phyloP scores from a whole-genome alignment of 2,113 vertebrate species.

The Ctenodactylus gundi region DNA sequence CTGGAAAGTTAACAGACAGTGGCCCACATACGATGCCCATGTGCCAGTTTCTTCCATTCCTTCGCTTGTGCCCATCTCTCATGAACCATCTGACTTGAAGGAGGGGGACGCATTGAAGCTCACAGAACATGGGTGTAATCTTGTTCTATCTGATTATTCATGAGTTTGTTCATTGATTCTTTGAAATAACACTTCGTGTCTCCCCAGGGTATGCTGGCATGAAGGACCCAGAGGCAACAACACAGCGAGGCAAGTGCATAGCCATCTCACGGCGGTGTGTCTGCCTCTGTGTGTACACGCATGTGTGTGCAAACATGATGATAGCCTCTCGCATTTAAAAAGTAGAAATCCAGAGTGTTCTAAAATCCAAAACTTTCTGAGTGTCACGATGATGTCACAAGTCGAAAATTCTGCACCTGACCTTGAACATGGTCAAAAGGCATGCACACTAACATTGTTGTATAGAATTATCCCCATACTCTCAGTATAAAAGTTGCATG shows the following conservation, averaged over 20 bases:
- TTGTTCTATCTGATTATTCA: neutral
- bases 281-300: too few relatives aligned
- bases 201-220: neutral
- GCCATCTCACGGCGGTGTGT: too few relatives aligned
- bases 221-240: neutral
- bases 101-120: neutral
- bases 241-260: fast-evolving
- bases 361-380: neutral
- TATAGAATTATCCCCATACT: neutral
- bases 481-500: neutral
- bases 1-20: slow-evolving; percentile 76
- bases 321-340: neutral
- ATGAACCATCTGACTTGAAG: neutral
- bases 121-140: neutral
- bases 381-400: neutral
- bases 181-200: neutral
- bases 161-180: slow-evolving; percentile 25
- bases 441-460: neutral
- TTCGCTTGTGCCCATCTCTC: neutral
- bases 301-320: neutral
- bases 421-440: neutral
- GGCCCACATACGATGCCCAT: slow-evolving; percentile 51
- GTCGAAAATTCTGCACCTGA: neutral
- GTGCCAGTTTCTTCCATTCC: slow-evolving; percentile 30
- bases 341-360: neutral